Evolutionary conservation across 2,113 vertebrate species (phyloP).

Genomic region (Trogon surrucura): DNA sequence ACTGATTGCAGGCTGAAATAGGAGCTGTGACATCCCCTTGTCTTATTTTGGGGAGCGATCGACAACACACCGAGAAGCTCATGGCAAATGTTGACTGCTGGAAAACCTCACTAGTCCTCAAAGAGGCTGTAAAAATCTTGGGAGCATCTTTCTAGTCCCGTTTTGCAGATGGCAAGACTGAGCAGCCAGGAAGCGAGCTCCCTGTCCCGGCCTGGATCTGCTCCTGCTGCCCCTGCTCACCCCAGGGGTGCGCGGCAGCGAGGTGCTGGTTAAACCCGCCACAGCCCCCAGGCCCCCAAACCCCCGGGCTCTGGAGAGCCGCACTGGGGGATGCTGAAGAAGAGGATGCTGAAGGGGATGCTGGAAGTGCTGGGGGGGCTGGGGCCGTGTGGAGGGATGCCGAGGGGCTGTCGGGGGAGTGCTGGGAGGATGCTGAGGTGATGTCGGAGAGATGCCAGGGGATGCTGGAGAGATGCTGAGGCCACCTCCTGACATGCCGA

Average conservation of each 20-base stretch:
- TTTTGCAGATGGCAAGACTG: neutral
- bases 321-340: neutral
- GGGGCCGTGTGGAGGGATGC: too few relatives aligned
- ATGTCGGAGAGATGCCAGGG: rapidly evolving
- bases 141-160: neutral
- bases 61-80: neutral
- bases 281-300: rapidly evolving
- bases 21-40: neutral
- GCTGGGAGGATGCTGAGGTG: neutral
- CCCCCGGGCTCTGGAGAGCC: rapidly evolving
- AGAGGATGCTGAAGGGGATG: neutral
- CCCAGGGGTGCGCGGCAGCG: neutral
- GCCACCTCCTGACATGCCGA: neutral
- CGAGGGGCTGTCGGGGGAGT: neutral
- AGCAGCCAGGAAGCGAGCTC: rapidly evolving
- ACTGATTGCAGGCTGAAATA: rapidly evolving
- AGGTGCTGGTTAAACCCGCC: neutral
- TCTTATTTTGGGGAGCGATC: too few relatives aligned
- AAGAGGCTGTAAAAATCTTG: neutral
- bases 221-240: neutral
- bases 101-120: rapidly evolving
- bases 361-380: too few relatives aligned
- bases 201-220: rapidly evolving
- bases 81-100: neutral
- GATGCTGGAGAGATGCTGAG: neutral